Percentiles rank a stretch among this genome's conserved stretches.
Conservation (phyloP, 2,888 invertebrate genomes). For the Heteropelma amictum region DNA sequence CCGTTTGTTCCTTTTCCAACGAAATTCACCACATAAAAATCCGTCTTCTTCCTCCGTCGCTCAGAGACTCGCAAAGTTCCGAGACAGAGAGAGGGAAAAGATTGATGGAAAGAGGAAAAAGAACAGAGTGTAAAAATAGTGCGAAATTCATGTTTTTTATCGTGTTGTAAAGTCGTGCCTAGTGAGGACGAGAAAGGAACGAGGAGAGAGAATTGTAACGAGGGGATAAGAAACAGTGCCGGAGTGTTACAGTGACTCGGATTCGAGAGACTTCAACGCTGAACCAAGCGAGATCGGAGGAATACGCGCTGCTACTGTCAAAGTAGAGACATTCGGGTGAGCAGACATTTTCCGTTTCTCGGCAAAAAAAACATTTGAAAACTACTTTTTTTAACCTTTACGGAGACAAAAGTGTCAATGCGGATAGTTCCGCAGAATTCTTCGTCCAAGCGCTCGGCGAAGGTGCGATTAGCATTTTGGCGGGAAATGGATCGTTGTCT, state of each 20-base stretch:
- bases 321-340: conserved; percentile 65
- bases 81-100: background rate
- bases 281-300: conserved; percentile 62
- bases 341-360: too few species aligned
- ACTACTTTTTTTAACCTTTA: too few species aligned
- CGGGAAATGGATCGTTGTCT: conserved; percentile 26
- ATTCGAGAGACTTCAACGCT: conserved; percentile 70
- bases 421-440: conserved; percentile 6
- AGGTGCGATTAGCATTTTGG: conserved; percentile 42
- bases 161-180: background rate
- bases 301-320: conserved; percentile 61
- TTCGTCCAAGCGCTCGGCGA: background rate
- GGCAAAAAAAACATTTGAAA: too few species aligned
- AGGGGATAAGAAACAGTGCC: conserved; percentile 59
- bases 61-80: background rate
- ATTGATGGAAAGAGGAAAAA: background rate
- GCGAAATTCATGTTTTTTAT: conserved; percentile 12
- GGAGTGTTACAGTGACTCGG: conserved; percentile 67
- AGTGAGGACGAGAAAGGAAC: conserved; percentile 5
- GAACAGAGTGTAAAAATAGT: background rate
- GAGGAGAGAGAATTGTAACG: background rate
- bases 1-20: background rate
- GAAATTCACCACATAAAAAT: background rate
- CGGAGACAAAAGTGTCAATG: too few species aligned
- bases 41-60: conserved; percentile 3